A percentile compares a stretch with the other conserved stretches of the same genome.
These are phyloP conservation scores for Nowickia ferox DNA, from an alignment of 2,888 invertebrate species.

Conservation along the genomic window DNA sequence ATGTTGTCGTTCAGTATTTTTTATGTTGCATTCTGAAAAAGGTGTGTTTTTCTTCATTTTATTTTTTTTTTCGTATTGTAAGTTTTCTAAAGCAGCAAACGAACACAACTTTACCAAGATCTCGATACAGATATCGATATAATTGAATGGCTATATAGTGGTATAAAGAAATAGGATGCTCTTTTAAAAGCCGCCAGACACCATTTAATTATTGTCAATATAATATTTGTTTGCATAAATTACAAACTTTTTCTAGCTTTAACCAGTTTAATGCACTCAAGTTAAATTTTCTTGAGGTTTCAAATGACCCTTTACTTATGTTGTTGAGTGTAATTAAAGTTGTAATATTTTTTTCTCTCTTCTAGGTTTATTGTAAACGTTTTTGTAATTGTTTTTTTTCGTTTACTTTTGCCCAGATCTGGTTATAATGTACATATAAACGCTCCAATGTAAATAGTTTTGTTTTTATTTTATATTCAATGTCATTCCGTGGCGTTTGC, in stretches of 20 bases:
- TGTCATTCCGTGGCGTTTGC: conserved; percentile 69
- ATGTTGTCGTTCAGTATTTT: conserved; percentile 59
- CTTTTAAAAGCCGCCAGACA: conserved; percentile 44
- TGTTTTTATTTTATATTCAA: conserved; percentile 60
- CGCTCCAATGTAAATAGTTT: conserved; percentile 60
- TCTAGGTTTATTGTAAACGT: conserved; percentile 31
- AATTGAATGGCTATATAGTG: conserved; percentile 64
- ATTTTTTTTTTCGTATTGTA: conserved; percentile 26
- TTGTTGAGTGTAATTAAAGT: conserved; percentile 43
- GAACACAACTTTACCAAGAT: conserved; percentile 19
- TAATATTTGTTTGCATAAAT: not conserved
- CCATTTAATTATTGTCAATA: not conserved
- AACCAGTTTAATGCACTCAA: not conserved
- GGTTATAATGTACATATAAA: conserved; percentile 69
- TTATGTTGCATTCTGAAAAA: conserved; percentile 64
- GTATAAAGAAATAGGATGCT: conserved; percentile 16
- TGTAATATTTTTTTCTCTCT: not conserved
- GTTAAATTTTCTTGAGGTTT: not conserved
- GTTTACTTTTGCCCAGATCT: conserved; percentile 37
- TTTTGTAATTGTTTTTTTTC: conserved; percentile 11
- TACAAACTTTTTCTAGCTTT: not conserved
- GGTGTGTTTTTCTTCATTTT: conserved; percentile 55
- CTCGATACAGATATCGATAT: conserved; percentile 44
- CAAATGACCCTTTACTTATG: conserved; percentile 31
- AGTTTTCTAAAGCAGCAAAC: conserved; percentile 56